A percentile compares a stretch with the other conserved stretches of the same genome.
These are phyloP conservation scores for Andrena minutula DNA, from an alignment of 2,888 invertebrate genomes.

Conservation along the genomic window DNA sequence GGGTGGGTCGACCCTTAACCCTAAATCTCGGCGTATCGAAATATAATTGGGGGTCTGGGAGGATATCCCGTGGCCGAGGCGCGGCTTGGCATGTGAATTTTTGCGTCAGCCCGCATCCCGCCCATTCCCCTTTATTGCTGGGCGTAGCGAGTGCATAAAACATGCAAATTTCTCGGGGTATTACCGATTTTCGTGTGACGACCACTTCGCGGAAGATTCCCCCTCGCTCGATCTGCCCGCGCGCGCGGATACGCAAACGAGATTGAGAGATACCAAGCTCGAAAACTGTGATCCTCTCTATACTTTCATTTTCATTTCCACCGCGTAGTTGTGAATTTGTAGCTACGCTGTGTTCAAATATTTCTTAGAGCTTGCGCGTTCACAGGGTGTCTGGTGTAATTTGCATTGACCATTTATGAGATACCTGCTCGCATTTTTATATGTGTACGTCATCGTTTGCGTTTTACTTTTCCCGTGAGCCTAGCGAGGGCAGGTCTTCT, in stretches of 20 bases:
- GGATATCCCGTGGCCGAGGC: conserved; percentile 44
- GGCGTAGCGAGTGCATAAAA: conserved; percentile 65
- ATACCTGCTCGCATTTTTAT: too few species aligned
- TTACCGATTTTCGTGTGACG: conserved; percentile 67
- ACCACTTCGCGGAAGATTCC: conserved; percentile 21
- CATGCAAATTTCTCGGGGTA: conserved; percentile 68
- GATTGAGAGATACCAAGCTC: conserved; percentile 43
- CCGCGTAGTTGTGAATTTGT: conserved; percentile 21
- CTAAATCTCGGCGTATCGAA: conserved; percentile 74
- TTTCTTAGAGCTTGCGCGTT: not conserved
- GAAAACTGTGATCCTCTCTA: conserved; percentile 2
- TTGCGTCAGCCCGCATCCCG: conserved; percentile 56
- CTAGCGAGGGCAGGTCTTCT: too few species aligned
- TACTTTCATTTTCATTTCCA: conserved; percentile 2
- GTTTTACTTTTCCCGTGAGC: too few species aligned
- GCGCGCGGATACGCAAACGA: conserved; percentile 33
- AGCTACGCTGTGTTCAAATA: not conserved
- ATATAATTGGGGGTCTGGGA: conserved; percentile 73
- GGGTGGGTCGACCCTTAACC: conserved; percentile 72
- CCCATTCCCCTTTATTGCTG: conserved; percentile 69
- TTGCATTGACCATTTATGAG: not conserved
- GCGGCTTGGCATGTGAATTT: conserved; percentile 57
- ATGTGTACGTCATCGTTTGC: too few species aligned
- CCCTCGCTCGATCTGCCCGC: not conserved
- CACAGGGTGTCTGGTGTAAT: not conserved